Base-by-base conservation (phyloP, 1,140 invertebrate genomes). In the Araneus ventricosus region DNA sequence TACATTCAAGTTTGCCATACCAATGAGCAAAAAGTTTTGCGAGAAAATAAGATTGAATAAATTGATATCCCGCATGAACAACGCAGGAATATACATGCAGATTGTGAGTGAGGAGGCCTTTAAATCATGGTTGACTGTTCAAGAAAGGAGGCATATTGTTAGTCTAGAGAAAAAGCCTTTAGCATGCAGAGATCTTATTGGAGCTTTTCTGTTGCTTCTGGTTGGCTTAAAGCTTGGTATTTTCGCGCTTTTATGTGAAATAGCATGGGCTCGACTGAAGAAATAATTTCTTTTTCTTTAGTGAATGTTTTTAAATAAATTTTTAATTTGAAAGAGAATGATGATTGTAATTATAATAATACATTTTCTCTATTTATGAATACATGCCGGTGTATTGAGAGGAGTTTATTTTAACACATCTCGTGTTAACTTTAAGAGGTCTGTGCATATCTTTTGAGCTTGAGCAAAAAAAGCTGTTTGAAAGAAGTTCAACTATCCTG, bases 11-110 rank as follows among this genome's bases (percentile, higher is more conserved):
- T 27, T 61, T n/a, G 75, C n/a, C 34, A 41, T 82, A n/a, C 45
- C 79, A 59, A 41, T 90, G 57, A 59, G 34, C 0, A 90, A 90
- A 45, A 14, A 14, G 0, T 90, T 82, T 45, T 90, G 75, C 30
- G 39, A 41, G 57, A 90, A 90, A 39, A 30, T 5, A 37, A 41
- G 59, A 22, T 17, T 90, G 24, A 34, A 70, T 70, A 70, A 14
- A 27, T 17, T 70, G 14, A 30, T 70, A 27, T 34, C 63, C 30
- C 63, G 63, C 3, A 30, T 70, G 24, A 70, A 70, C 2, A 70
- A n/a, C 10, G 63, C 63, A 3, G 63, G 63, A 1, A 14, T 70
- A 10, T 70, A 70, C 10, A 70, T 27, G n/a, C 24, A 70, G n/a
- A 70, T 70, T 70, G 24, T 70, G 0, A 70, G 5, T 0, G 63